A percentile compares a stretch with the other conserved stretches of the same genome.
These are phyloP conservation scores for Camelus dromedarius DNA, from an alignment of 2,113 vertebrate genomes.

Conservation along the genomic window DNA sequence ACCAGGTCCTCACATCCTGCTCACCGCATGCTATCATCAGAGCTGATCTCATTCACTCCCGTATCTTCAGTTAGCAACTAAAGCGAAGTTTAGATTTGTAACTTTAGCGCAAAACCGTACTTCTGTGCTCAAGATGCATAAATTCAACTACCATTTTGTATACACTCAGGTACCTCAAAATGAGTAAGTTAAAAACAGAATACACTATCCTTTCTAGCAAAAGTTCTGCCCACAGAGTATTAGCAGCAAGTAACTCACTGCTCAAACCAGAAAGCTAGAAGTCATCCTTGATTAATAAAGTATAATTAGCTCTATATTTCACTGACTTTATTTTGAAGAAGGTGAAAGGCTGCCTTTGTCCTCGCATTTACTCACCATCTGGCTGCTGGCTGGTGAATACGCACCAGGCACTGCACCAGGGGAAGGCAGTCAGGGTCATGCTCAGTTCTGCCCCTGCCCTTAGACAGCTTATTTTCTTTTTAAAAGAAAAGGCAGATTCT, in stretches of 20 bases:
- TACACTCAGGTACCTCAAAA: not conserved
- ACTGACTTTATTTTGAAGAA: not conserved
- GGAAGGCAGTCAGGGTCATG: not conserved
- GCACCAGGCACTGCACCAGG: not conserved
- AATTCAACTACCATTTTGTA: not conserved
- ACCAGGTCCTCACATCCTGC: not conserved
- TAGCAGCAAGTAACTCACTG: not conserved
- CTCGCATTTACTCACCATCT: slow-evolving; percentile 2
- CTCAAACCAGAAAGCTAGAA: not conserved
- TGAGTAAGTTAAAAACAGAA: not conserved
- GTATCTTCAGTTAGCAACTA: not conserved
- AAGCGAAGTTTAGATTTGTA: not conserved
- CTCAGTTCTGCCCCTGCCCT: not conserved
- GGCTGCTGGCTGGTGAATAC: not conserved
- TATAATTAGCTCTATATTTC: not conserved
- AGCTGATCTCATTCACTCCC: not conserved
- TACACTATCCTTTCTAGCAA: not conserved
- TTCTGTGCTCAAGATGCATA: not conserved
- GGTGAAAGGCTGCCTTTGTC: not conserved
- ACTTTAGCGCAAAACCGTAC: not conserved
- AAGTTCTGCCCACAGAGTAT: not conserved
- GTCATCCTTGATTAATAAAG: not conserved
- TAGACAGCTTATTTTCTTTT: slow-evolving; percentile 9
- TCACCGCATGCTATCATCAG: not conserved
- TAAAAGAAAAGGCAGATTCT: not conserved